Conservation (phyloP, 2,797 vertebrate species). For the Spinus pinus region DNA sequence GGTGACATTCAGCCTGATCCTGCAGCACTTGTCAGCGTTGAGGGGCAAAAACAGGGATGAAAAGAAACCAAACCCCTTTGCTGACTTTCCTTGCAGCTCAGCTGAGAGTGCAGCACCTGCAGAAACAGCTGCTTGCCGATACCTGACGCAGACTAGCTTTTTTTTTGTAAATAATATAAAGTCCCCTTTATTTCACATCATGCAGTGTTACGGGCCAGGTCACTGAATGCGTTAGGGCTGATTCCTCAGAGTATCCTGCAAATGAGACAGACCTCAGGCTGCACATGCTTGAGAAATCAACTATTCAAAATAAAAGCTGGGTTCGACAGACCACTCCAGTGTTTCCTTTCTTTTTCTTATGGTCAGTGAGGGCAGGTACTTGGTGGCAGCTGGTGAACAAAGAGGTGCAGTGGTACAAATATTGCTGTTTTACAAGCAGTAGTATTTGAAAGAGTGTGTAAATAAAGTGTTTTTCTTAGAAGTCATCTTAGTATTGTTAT, state of each 20-base stretch:
- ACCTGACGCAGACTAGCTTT: background rate
- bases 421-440: background rate
- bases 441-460: background rate
- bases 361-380: background rate
- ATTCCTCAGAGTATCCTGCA: background rate
- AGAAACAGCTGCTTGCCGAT: background rate
- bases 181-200: background rate
- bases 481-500: background rate
- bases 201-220: background rate
- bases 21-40: background rate
- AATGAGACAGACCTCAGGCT: background rate
- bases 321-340: background rate
- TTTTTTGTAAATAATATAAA: slow-evolving; percentile 38
- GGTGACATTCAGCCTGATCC: background rate
- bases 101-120: background rate
- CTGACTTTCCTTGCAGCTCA: background rate
- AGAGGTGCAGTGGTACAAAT: background rate
- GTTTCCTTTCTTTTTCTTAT: background rate
- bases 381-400: slow-evolving; percentile 15
- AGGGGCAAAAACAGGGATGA: background rate
- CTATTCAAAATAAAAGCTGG: background rate
- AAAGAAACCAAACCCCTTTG: background rate
- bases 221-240: background rate
- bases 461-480: background rate
- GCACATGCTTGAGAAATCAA: slow-evolving; percentile 1